Conservation (phyloP, 2,888 invertebrate genomes). For the Drosophila incognita region DNA sequence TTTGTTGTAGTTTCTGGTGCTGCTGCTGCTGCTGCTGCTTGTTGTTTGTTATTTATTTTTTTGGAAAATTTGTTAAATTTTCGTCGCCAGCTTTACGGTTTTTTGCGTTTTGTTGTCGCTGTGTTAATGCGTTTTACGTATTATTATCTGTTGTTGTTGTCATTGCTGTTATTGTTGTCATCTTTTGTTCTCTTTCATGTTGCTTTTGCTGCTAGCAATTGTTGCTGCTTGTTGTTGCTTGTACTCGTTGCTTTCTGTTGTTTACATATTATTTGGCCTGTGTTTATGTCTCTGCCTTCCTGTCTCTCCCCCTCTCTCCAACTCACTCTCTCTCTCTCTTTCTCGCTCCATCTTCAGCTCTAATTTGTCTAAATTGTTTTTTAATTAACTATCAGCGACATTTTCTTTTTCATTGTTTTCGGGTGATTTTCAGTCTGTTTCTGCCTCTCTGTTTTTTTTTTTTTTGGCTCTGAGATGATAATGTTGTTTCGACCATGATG, state of each 20-base stretch:
- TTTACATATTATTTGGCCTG: conserved; percentile 33
- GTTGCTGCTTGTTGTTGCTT: conserved; percentile 8
- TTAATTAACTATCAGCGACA: conserved; percentile 80
- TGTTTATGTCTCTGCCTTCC: conserved; percentile 29
- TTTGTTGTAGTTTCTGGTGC: conserved; percentile 16
- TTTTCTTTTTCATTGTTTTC: conserved; percentile 66
- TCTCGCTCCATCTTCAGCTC: conserved; percentile 61
- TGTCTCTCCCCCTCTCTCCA: conserved; percentile 8
- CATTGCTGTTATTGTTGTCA: conserved; percentile 24
- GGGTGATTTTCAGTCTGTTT: conserved; percentile 34
- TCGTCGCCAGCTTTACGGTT: conserved; percentile 77
- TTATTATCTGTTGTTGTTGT: conserved; percentile 36
- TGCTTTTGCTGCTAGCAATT: conserved; percentile 26
- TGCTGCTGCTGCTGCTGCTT: conserved; percentile 19
- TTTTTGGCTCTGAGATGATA: conserved; percentile 35
- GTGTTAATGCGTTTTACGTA: conserved; percentile 67
- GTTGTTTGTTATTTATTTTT: conserved; percentile 32
- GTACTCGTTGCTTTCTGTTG: conserved; percentile 12
- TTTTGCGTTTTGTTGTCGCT: conserved; percentile 59
- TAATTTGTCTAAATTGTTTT: conserved; percentile 82
- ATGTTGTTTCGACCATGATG: conserved; percentile 48
- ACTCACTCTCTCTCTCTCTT: conserved; percentile 33
- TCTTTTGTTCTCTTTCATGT: conserved; percentile 30
- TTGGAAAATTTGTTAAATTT: conserved; percentile 78
- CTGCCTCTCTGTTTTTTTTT: conserved; percentile 13